Evolutionary conservation across 2,888 invertebrate genomes (phyloP), one percentile per base, ranked within the genome.

Genomic region (Synanthedon tipuliformis): DNA sequence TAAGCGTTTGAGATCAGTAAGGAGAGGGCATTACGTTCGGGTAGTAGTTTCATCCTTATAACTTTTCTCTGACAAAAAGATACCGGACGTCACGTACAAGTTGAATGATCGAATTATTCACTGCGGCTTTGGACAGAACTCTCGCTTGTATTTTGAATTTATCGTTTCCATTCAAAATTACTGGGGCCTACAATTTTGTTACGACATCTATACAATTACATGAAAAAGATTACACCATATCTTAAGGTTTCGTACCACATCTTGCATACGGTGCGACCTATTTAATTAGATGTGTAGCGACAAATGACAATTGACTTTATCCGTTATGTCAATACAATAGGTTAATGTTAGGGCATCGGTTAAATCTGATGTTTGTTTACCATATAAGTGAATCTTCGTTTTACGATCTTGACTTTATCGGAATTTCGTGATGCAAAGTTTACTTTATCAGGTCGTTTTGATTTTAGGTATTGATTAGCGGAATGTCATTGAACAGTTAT

Each of bases 41-140:
- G 64, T 66, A 66, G 67, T 71, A 77, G 72, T 72, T 74, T 65
- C 54, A 59, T 59, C 62, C 55, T 57, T 56, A 66, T 67, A 73
- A 70, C 69, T 69, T 67, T 65, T 60, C 59, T 57, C 59, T 57
- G 61, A 62, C 61, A 53, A 66, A 64, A 69, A 65, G 62, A 54
- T 57, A 63, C 75, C 84, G 84, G 82, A 81, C 69, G 79, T 82
- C 85, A 85, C 85, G 84, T 81, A 64, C 67, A 67, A 76, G 78
- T 78, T 80, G 78, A 81, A 82, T 59, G 80, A 74, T 81, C 81
- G 73, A 71, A 73, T 59, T 52, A 56, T 69, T 73, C 69, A 69
- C 69, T 68, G 71, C 61, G 65, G 70, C 71, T 75, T 71, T 64
- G 59, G 62, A 61, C 64, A 61, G 60, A 45, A 41, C 52, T 51